Evolutionary conservation across 2,888 invertebrate species (phyloP), one percentile per base, ranked within the genome.

Genomic region (Sesia apiformis): DNA sequence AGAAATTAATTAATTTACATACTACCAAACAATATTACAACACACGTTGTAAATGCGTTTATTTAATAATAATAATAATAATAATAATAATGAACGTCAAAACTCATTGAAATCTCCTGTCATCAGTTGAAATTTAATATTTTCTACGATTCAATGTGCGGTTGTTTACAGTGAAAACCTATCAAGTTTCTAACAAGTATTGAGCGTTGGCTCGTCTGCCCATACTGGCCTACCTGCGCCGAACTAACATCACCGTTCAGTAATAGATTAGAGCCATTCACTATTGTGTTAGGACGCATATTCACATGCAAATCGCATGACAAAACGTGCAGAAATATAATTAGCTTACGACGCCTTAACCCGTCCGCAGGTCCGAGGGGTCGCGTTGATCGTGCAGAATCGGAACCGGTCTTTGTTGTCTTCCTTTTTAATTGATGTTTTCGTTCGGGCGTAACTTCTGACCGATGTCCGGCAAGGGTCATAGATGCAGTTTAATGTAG

Each of bases 271-370:
- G 72, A 69, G 69, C 64, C 55, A 62, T 74, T 72, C 70, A 65
- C 83, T 77, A 84, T 85, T 87, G 81, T 86, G 72, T 67, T 67
- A 59, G 63, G 67, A 69, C 77, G 76, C 71, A 76, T 69, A 84
- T 87, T 87, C 86, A 73, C 78, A 87, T 88, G 86, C 85, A 86
- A 87, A 88, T 84, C 61, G 66, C 59, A 61, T 70, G 75, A 81
- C 88, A 81, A 84, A 84, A 86, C 85, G 88, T 87, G 89, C 82
- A 81, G 84, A 86, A 84, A 84, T 81, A 89, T 89, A 90, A 90
- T 90, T 89, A 88, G 87, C 83, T 84, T 80, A 80, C 72, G 70
- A 72, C 74, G 69, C 72, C 69, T 62, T 64, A 63, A 65, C 64
- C 63, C 52, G 66, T 62, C 39, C 60, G 64, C 67, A 67, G 69